Evolutionary conservation across 2,888 invertebrate species (phyloP).

Genomic region (Chrysotoxum bicinctum): DNA sequence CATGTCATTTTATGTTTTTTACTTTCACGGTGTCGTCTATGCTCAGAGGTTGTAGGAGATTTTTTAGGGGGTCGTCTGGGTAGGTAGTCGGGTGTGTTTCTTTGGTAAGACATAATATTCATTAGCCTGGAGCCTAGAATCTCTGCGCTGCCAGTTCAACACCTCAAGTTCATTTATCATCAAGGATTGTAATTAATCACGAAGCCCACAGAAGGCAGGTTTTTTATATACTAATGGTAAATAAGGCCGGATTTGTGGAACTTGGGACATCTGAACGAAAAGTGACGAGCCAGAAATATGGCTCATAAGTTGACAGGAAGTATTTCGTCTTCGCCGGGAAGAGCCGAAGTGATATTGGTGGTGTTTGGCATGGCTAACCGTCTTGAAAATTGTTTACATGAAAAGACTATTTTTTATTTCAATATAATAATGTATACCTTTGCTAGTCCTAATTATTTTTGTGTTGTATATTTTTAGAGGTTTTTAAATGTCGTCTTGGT

Average conservation of each 20-base stretch:
- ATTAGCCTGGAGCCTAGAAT: conserved; percentile 64
- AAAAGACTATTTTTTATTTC: conserved; percentile 22
- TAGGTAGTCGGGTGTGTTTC: neutral
- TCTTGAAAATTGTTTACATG: conserved; percentile 56
- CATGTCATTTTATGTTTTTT: conserved; percentile 68
- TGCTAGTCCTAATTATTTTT: neutral
- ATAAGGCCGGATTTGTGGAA: conserved; percentile 24
- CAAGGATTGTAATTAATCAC: conserved; percentile 67
- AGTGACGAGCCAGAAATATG: conserved; percentile 24
- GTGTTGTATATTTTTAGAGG: neutral
- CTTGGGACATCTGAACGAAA: neutral
- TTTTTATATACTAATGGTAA: conserved; percentile 33
- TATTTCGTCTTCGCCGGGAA: conserved; percentile 40
- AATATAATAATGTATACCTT: neutral
- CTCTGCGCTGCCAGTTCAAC: conserved; percentile 70
- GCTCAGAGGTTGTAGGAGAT: neutral
- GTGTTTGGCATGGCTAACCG: conserved; percentile 21
- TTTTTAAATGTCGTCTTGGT: conserved; percentile 1
- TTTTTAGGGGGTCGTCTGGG: neutral
- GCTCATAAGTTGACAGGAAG: conserved; percentile 62
- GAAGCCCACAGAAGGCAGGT: conserved; percentile 45
- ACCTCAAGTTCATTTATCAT: conserved; percentile 70
- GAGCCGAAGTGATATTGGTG: neutral
- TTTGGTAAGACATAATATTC: conserved; percentile 48
- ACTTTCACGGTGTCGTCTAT: neutral